Base-by-base conservation (phyloP, 2,888 invertebrate genomes). In the Alloplasta piceator region DNA sequence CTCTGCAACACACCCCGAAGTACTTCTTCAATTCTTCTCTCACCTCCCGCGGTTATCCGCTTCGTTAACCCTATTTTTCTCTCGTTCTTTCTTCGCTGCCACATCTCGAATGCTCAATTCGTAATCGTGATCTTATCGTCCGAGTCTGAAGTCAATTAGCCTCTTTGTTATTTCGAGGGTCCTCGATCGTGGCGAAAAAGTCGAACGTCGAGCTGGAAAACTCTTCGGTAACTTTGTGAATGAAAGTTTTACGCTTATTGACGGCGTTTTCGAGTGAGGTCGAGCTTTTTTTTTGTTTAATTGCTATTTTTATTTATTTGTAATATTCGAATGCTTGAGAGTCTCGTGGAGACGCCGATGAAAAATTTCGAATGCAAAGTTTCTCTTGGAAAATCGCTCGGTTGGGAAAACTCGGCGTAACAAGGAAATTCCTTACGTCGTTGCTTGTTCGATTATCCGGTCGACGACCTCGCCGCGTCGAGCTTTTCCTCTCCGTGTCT, bases 371-470 rank as follows among this genome's bases (percentile, higher is more conserved):
- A 16, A 75, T 60, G 4, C 38, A n/a, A 39, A 5, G 60, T 6
- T 48, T 48, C 50, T 39, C 9, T 6, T 38, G 61, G 14, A 43
- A 71, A 66, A n/a, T 38, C 6, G 41, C 10, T 66, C 26, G 56
- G 26, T 70, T 39, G 64, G 16, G 58, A 79, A 72, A 80, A 80
- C 52, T 55, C 16, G 46, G 39, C 80, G 75, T 61, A 41, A 14
- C 56, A 60, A 67, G 60, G 61, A 76, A 80, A 80, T 76, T 67
- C 67, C 66, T 39, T 61, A 14, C 60, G 39, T 39, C 70, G 67
- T 64, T 56, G 71, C 52, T 60, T 80, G 61, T 80, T 80, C 80
- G 80, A 80, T 80, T 72, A 76, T 46, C 80, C 80, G 80, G 80
- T 80, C 80, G 61, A 71, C 76, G 80, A 80, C 80, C 80, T 36